A percentile compares a stretch with the other conserved stretches of the same genome.
These are phyloP conservation scores for Meloidogyne floridensis DNA, from an alignment of 1,140 invertebrate genomes.

Conservation along the genomic window DNA sequence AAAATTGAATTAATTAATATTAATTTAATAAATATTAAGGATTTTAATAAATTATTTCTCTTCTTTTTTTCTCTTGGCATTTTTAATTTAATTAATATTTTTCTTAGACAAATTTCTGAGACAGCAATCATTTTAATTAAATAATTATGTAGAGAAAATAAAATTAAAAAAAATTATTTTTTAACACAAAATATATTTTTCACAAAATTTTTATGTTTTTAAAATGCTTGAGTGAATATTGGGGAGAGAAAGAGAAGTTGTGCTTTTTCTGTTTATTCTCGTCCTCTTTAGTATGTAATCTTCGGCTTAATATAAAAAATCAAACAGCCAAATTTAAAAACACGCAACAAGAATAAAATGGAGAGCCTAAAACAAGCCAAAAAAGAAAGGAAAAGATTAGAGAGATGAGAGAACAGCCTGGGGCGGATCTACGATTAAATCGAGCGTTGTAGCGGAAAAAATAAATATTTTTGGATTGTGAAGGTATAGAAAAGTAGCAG, in stretches of 20 bases:
- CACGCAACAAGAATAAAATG: background rate
- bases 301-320: background rate
- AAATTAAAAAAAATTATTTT: background rate
- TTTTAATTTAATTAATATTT: conserved; percentile 4
- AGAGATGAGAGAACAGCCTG: background rate
- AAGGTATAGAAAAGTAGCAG: background rate
- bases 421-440: conserved; percentile 4
- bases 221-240: no score
- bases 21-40: background rate
- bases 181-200: no score
- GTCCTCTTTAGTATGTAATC: no score
- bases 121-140: background rate
- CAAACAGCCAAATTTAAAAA: background rate
- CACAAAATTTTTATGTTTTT: no score
- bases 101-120: background rate
- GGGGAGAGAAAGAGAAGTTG: no score
- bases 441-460: background rate
- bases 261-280: no score
- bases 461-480: conserved; percentile 5
- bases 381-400: background rate
- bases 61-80: background rate
- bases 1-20: conserved; percentile 5
- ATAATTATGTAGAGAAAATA: background rate
- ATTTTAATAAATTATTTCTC: conserved; percentile 6
- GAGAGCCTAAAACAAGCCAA: background rate